Evolutionary conservation across 2,797 vertebrate genomes (phyloP), one percentile per base, ranked within the genome.

Genomic region (Lycodopsis pacificus): DNA sequence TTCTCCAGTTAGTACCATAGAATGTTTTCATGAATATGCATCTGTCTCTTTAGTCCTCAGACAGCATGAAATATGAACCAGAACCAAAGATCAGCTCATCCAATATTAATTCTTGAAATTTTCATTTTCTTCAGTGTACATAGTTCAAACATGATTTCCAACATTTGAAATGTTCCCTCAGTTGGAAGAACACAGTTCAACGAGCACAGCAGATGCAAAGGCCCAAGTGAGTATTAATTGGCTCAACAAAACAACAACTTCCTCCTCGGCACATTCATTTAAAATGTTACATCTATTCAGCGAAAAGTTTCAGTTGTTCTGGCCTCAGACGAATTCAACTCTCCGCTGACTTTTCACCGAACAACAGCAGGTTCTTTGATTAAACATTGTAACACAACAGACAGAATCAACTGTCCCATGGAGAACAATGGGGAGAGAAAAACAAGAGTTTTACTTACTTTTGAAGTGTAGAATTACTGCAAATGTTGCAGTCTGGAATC

Each of bases 311-410:
- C 56, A 79, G 0, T 67, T 44, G 19, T 27, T 67, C 46, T 64
- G 32, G n/a, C 56, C 30, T 59, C 15, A 25, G 51, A n/a, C 56
- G 62, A 48, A 65, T 19, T 38, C 14, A 56, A 11, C n/a, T 70
- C 62, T 63, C 19, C 7, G 17, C 49, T 51, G 19, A 34, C 20
- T 48, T 27, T n/a, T 36, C 15, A 36, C 9, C 46, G 53, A 76
- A 59, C 65, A 79, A 61, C 76, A 83, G 57, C 61, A 72, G 56
- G 19, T 25, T 14, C 58, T 88, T 77, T 77, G 73, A 85, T 80
- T 78, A 76, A 61, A 76, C 48, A 65, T 8, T 66, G 64, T 49
- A 69, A 53, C 40, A 46, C 32, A 70, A 36, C 34, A 73, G 38
- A 73, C 38, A 56, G 44, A 49, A 15, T 36, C 19, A 63, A 71